Conservation (phyloP, 2,113 vertebrate species). For the Caracal caracal region DNA sequence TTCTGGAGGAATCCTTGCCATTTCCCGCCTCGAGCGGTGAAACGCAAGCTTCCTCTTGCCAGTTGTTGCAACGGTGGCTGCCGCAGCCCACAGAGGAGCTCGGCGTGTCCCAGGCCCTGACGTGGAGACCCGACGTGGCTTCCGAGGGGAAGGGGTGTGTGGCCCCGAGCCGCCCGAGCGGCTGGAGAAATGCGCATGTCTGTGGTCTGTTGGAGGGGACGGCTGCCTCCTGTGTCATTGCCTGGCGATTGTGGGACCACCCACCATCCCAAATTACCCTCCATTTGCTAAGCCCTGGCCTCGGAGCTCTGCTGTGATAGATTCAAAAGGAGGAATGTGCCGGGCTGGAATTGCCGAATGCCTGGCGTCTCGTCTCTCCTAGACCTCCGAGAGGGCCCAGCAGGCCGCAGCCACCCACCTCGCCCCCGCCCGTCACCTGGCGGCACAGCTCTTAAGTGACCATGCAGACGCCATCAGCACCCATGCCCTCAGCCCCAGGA, state of each 20-base stretch:
- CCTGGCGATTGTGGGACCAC: conserved; percentile 60
- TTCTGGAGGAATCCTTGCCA: background rate
- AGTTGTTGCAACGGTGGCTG: background rate
- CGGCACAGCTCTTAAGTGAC: background rate
- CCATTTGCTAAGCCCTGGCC: background rate
- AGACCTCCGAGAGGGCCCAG: background rate
- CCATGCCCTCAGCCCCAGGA: background rate
- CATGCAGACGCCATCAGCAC: rapidly evolving
- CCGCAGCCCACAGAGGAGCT: background rate
- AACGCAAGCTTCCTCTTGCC: background rate
- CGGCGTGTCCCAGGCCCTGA: background rate
- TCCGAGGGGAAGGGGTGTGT: rapidly evolving
- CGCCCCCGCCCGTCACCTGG: background rate
- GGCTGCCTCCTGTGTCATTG: background rate
- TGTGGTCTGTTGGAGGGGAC: background rate
- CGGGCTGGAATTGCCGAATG: background rate
- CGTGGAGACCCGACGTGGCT: rapidly evolving
- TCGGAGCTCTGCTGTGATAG: background rate
- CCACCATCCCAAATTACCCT: conserved; percentile 29
- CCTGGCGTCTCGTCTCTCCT: background rate
- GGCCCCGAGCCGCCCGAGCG: background rate
- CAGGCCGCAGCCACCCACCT: background rate
- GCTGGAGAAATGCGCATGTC: background rate
- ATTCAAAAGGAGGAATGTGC: background rate
- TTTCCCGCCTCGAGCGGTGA: background rate